Evolutionary conservation across 2,113 vertebrate species (phyloP).

Genomic region (Tachysurus vachellii): DNA sequence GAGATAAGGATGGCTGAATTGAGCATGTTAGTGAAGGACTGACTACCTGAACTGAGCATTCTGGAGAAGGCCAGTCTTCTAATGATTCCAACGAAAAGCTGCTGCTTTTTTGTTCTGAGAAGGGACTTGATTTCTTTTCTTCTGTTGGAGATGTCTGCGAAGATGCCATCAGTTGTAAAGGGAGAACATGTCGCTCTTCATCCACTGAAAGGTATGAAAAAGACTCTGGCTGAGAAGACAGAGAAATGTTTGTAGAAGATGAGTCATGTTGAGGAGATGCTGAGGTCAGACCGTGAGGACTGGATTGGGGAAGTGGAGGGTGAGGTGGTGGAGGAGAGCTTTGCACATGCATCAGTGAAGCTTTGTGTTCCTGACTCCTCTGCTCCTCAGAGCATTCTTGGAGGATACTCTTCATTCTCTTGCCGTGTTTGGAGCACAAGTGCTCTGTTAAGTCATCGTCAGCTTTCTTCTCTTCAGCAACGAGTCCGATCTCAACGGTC

Average conservation of each 20-base stretch:
- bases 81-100: background rate
- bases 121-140: background rate
- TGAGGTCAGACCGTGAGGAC: background rate
- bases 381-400: constrained; percentile 63
- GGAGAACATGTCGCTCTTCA: background rate
- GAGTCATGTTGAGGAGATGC: constrained; percentile 26
- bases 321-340: constrained; percentile 14
- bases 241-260: constrained; percentile 33
- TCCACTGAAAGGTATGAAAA: constrained; percentile 25
- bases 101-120: background rate
- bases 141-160: background rate
- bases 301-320: constrained; percentile 7
- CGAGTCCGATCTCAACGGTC: background rate
- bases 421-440: constrained; percentile 71
- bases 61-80: background rate
- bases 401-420: constrained; percentile 70
- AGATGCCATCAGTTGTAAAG: background rate
- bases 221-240: constrained; percentile 23
- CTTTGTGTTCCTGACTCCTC: background rate
- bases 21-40: background rate
- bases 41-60: background rate
- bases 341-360: constrained; percentile 21
- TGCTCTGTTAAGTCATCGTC: constrained; percentile 38
- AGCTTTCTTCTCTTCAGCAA: background rate
- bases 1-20: background rate